Evolutionary conservation across 1,140 invertebrate species (phyloP).

Genomic region (Elymnias hypermnestra): DNA sequence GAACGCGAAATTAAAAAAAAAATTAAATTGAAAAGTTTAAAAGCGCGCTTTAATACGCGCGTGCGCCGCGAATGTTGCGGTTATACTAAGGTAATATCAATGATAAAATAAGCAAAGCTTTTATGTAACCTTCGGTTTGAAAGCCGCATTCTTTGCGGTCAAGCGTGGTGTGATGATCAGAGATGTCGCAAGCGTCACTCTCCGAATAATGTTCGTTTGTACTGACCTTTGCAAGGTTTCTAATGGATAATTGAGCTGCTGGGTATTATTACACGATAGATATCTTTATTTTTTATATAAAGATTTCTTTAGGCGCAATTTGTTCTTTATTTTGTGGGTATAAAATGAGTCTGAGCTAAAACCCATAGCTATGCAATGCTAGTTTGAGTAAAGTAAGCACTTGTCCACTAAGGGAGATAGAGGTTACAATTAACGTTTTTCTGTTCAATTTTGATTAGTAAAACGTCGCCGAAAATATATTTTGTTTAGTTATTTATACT

Average conservation of each 20-base stretch:
- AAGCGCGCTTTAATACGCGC: conserved; percentile 44
- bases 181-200: conserved; percentile 52
- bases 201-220: conserved; percentile 33
- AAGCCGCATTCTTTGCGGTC: conserved; percentile 68
- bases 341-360: too few relatives aligned
- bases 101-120: conserved; percentile 59
- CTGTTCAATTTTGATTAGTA: too few relatives aligned
- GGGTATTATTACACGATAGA: too few relatives aligned
- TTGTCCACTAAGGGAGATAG: too few relatives aligned
- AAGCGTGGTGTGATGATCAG: conserved; percentile 45
- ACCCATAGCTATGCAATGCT: too few relatives aligned
- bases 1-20: conserved; percentile 23
- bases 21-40: conserved; percentile 20
- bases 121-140: conserved; percentile 69
- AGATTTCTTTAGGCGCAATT: too few relatives aligned
- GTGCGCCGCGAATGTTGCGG: conserved; percentile 40
- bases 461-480: too few relatives aligned
- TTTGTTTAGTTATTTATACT: too few relatives aligned
- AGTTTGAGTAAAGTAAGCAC: too few relatives aligned
- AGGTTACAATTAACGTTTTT: too few relatives aligned
- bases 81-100: conserved; percentile 53
- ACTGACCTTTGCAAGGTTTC: conserved; percentile 52
- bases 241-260: conserved; percentile 11
- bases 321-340: too few relatives aligned
- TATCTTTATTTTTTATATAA: too few relatives aligned